Evolutionary conservation across 2,888 invertebrate species (phyloP), one percentile per base, ranked within the genome.

Genomic region (Chalcis sispes): DNA sequence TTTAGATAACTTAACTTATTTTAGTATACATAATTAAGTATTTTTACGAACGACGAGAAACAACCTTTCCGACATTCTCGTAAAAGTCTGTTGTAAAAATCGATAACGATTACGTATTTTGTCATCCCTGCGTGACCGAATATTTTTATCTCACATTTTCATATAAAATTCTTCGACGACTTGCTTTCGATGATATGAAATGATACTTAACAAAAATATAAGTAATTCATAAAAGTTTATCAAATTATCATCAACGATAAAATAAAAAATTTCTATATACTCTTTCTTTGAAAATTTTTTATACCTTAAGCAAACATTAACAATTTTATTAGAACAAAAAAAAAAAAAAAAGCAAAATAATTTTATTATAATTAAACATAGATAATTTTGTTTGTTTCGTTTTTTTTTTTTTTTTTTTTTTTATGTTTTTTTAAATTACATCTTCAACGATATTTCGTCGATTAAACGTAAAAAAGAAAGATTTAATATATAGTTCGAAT

Each of bases 181-280:
- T 29, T 29, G 13, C 10, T 25, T 50, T 48, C 48, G 62, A 40
- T 25, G 59, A 50, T 23, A 20, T 48, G 27, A 42, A 54, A 23
- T 10, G 2, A 62, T 46, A 18, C 0, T 54, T 66, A 25, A 54
- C 13, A 32, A 40, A 54, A 66, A 27, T 42, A 13, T 70, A 40
- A 61, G 61, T 70, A 48, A 70, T 70, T 70, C 70, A 59, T 29
- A 15, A 50, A 18, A 27, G 32, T 36, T 58, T 50, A 50, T 58
- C 48, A 32, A 70, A 70, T 70, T 61, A 48, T 10, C 18, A 25
- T 10, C 15, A 10, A 15, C 15, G n/a, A 54, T 42, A 27, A 42
- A 42, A 42, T n/a, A n/a, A n/a, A n/a, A n/a, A n/a, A n/a, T n/a
- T n/a, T n/a, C n/a, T n/a, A n/a, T n/a, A n/a, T n/a, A n/a, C n/a